A percentile compares a stretch with the other conserved stretches of the same genome.
Evolutionary conservation across 1,140 invertebrate species (phyloP).

Genomic region (Protaetia brevitarsis): DNA sequence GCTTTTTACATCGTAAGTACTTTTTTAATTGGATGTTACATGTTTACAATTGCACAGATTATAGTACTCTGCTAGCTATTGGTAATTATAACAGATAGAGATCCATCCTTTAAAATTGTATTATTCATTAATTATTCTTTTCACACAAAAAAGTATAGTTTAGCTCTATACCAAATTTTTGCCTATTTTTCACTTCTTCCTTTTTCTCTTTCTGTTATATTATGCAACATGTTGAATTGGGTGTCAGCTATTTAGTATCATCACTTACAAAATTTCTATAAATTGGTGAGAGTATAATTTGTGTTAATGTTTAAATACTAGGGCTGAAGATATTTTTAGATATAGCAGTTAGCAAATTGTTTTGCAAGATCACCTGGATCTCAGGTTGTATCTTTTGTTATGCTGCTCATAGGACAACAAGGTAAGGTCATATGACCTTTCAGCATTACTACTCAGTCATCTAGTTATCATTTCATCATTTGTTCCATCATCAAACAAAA

Average conservation of each 20-base stretch:
- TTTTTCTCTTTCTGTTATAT: neutral
- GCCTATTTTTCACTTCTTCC: no score
- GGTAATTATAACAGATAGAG: conserved; percentile 4
- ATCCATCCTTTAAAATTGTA: no score
- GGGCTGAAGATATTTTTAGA: conserved; percentile 16
- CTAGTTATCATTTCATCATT: conserved; percentile 8
- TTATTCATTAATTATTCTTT: no score
- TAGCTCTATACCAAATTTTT: no score
- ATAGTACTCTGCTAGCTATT: neutral
- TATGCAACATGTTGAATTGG: neutral
- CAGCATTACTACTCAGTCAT: conserved; percentile 3
- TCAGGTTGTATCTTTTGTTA: conserved; percentile 35
- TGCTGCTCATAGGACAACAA: conserved; percentile 36
- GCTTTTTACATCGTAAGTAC: conserved; percentile 88
- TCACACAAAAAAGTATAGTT: no score
- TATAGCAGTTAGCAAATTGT: conserved; percentile 11
- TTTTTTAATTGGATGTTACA: neutral
- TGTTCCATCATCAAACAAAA: no score
- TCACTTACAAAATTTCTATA: neutral
- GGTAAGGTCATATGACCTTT: conserved; percentile 37
- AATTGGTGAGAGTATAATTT: neutral
- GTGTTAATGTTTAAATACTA: conserved; percentile 14
- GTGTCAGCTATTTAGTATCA: neutral
- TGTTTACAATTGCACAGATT: conserved; percentile 1
- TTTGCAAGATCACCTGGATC: conserved; percentile 26